Percentiles rank a stretch among this genome's conserved stretches.
Evolutionary conservation across 2,888 invertebrate species (phyloP).

Genomic region (Poecilus cupreus): DNA sequence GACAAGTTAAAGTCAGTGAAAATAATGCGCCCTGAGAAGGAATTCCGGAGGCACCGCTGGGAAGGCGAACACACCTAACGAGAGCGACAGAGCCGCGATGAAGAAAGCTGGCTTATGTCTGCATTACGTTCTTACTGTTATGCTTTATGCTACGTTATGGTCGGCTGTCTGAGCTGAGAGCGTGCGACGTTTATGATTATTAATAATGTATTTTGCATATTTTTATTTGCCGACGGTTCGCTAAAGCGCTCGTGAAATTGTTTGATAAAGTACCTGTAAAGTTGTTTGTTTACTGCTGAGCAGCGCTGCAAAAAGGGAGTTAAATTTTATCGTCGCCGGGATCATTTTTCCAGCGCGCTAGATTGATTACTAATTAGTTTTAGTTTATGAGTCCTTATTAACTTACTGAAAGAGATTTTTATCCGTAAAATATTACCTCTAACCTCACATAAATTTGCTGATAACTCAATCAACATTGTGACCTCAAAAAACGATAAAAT

Average conservation of each 20-base stretch:
- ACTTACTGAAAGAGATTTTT: conserved; percentile 32
- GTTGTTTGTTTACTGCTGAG: conserved; percentile 33
- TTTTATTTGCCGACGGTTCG: conserved; percentile 39
- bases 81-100: neutral
- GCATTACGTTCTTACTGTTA: conserved; percentile 12
- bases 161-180: neutral
- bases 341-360: conserved; percentile 6
- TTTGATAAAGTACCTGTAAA: conserved; percentile 39
- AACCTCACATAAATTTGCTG: neutral
- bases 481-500: conserved; percentile 2
- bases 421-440: neutral
- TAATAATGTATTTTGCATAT: conserved; percentile 50
- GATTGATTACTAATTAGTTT: conserved; percentile 39
- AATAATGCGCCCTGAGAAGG: no score
- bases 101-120: conserved; percentile 10
- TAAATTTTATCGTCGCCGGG: neutral
- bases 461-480: neutral
- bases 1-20: no score
- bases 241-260: conserved; percentile 44
- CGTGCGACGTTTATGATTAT: conserved; percentile 46
- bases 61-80: no score
- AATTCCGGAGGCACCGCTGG: no score
- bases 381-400: conserved; percentile 19
- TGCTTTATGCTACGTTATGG: conserved; percentile 31
- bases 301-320: neutral